Base-by-base conservation (phyloP, 2,113 vertebrate species). In the Malurus melanocephalus region DNA sequence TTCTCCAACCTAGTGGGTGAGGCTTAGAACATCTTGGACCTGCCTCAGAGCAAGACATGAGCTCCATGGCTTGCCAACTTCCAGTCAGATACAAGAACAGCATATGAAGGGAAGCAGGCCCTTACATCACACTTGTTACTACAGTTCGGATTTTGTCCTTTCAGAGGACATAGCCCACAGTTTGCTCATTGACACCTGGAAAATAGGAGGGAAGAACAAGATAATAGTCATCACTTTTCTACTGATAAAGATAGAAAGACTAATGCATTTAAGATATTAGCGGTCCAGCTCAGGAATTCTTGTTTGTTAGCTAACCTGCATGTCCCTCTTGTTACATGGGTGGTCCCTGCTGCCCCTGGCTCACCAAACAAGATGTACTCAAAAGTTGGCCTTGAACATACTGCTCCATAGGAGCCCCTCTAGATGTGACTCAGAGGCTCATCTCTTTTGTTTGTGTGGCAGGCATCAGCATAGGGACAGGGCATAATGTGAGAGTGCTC, bases 111-210 rank as follows among this genome's bases (percentile, higher is more conserved):
- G 20, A 79, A 67, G 33, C 43, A 78, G 86, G 38, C 42, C 66
- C 22, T 82, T 71, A 55, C 4, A 56, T 68, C 51, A 59, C 38
- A 35, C 43, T 38, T 91, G 33, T 73, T 87, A 62, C 6, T 28
- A 26, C 57, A 78, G 78, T 26, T 75, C 79, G 76, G 62, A 76
- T 85, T 89, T 91, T 93, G 72, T 60, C 86, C 48, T 72, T 45
- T 82, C 43, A 66, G 32, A 84, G 77, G 49, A 49, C 28, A 62
- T 8, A 80, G 55, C 38, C 19, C 33, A 65, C 52, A 67, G 40
- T 80, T 87, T 69, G 22, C 49, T 81, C 52, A 55, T 38, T 90
- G 85, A 67, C 59, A 43, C 26, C 59, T 85, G 65, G 64, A 87
- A 95, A 85, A 82, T 1, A 62, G 27, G 61, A 87, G 53, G 28